These are phyloP conservation scores for Pedionomus torquatus DNA, from an alignment of 2,113 vertebrate species.

Conservation along the genomic window DNA sequence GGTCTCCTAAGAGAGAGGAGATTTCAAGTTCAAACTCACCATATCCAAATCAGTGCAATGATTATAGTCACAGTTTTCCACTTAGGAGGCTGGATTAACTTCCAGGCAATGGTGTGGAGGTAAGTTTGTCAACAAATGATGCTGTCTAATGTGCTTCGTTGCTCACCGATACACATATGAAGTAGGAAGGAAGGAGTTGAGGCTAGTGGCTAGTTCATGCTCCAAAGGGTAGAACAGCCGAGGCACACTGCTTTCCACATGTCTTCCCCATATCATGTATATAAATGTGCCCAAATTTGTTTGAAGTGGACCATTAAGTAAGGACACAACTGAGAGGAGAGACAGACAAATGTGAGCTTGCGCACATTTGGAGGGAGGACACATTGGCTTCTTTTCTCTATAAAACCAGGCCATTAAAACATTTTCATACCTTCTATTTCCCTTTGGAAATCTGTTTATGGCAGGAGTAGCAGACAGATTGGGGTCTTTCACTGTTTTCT, in stretches of 20 bases:
- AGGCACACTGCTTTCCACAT: background rate
- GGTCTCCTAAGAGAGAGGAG: background rate
- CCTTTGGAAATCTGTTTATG: background rate
- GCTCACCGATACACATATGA: background rate
- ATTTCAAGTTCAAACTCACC: background rate
- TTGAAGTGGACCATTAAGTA: background rate
- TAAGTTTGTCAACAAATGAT: background rate
- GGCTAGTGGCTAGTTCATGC: background rate
- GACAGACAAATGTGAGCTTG: background rate
- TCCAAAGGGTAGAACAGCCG: background rate
- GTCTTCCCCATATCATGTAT: fast-evolving
- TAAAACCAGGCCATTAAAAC: background rate
- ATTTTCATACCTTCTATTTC: background rate
- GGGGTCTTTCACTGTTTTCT: background rate
- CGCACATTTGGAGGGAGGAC: background rate
- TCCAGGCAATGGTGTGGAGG: background rate
- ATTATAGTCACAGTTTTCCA: background rate
- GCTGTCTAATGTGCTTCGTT: background rate
- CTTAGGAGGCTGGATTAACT: background rate
- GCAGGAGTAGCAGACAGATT: background rate
- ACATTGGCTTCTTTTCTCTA: background rate
- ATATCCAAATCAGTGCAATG: background rate
- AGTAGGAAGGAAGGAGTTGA: background rate
- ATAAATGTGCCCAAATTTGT: background rate
- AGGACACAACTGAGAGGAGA: background rate